Evolutionary conservation across 2,888 invertebrate genomes (phyloP), one percentile per base, ranked within the genome.

Genomic region (Standfussiana lucernea): DNA sequence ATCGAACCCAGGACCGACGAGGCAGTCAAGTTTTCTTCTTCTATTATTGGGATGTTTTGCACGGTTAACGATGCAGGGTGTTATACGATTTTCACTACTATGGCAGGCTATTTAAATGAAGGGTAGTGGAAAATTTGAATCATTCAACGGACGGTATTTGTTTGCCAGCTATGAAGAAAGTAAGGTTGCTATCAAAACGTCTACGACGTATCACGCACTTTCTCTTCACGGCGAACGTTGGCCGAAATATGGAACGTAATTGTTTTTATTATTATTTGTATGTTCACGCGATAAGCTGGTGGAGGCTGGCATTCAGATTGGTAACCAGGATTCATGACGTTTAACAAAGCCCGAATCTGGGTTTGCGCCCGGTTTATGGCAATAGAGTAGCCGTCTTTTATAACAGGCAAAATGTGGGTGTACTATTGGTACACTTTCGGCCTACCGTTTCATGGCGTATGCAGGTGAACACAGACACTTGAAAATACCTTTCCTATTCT

Each of bases 191-290:
- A 80, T 80, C 62, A 80, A 59, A 69, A 42, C 47, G 37, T 67
- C 35, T 47, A 40, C 47, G 66, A 66, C 62, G 80, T 73, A 79
- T 68, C 69, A 61, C 47, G 1, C 13, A 80, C 80, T 80, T 80
- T 80, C 75, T 40, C 80, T 80, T 66, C 28, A n/a, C 7, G 15
- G 10, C 64, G n/a, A 42, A 0, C 45, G 6, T 50, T 65, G 69
- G 7, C 69, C 45, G n/a, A 80, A 80, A 61, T 75, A 47, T 80
- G 18, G 47, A 32, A 56, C 35, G 59, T 53, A 37, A n/a, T 80
- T 59, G 53, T 67, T 61, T n/a, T 72, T 76, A 1, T 59, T 59
- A 24, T 45, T 32, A 18, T 42, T 28, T 42, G 1, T 28, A 37
- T 21, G 37, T 21, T 50, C 21, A 10, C 18, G 18, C 13, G 37